Evolutionary conservation across 2,888 invertebrate genomes (phyloP), one percentile per base, ranked within the genome.

Genomic region (Myopa tessellatipennis): DNA sequence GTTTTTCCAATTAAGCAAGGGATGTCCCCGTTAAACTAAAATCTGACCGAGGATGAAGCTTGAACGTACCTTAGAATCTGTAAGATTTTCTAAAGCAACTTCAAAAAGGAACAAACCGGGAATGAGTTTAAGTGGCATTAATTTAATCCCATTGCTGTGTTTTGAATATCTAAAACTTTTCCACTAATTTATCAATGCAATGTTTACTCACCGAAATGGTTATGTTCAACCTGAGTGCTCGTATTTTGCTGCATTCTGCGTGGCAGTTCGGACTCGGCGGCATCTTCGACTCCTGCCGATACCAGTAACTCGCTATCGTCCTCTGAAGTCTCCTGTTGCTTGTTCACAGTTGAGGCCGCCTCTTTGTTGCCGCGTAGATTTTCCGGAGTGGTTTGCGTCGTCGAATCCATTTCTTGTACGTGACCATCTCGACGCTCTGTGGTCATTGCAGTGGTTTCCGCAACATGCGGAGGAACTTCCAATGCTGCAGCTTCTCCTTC

Each of bases 151-250:
- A 45, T 45, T 45, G 45, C 1, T 45, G 45, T 6, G 45, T 45
- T 45, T 26, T 26, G 26, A 26, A 26, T 26, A 26, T 26, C 26
- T 26, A 26, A 26, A 26, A 26, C 26, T 26, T 26, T 26, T 26
- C 2, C 26, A 26, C 26, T 26, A 26, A 45, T 10, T 45, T 10
- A 45, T 10, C 10, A 8, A 45, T 45, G 3, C 45, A 55, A 50
- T n/a, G n/a, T 36, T 34, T 26, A 86, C 91, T 91, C 90, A 95
- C 95, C 95, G 85, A 95, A 95, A 90, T 95, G 94, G 91, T 94
- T 94, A 69, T 94, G 93, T 89, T 96, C 95, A 83, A 95, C 95
- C 91, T 95, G 95, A 10, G 95, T 95, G 82, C 94, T 94, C 68
- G 95, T 93, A 90, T 94, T 95, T 85, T 94, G 92, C 85, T 94